Percentiles rank a stretch among this genome's conserved stretches.
Evolutionary conservation across 2,113 vertebrate genomes (phyloP).

Genomic region (Pseudorectes ferrugineus): DNA sequence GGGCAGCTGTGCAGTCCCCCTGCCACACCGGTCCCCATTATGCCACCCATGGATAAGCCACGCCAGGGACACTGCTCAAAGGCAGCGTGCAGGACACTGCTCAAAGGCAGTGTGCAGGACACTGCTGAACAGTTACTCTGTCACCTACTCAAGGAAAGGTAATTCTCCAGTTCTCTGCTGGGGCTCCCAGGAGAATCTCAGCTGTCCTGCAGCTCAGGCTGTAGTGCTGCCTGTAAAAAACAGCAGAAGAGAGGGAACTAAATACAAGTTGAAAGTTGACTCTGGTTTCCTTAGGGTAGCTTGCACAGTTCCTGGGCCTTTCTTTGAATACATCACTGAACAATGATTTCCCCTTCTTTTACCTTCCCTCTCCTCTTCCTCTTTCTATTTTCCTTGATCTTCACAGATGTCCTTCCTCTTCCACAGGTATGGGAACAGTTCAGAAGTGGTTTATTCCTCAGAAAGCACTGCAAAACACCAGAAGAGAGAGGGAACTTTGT

Average conservation of each 20-base stretch:
- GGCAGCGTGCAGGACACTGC: neutral
- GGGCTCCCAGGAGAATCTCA: neutral
- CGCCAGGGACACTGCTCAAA: neutral
- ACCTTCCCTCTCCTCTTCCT: neutral
- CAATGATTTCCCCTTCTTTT: neutral
- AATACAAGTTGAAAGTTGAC: neutral
- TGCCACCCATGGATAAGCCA: neutral
- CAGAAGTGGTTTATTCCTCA: neutral
- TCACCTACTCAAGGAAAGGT: neutral
- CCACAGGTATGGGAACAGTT: neutral
- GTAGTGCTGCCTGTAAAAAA: neutral
- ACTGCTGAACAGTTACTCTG: neutral
- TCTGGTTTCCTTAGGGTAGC: neutral
- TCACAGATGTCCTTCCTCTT: neutral
- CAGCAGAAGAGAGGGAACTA: neutral
- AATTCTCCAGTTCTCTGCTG: neutral
- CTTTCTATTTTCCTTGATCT: neutral
- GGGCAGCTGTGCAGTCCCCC: no score
- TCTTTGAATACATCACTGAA: neutral
- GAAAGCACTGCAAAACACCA: neutral
- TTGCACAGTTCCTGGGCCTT: neutral
- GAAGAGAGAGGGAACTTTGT: neutral
- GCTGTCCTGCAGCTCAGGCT: neutral
- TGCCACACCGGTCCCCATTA: accelerated
- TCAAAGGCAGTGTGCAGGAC: neutral